A percentile compares a stretch with the other conserved stretches of the same genome.
Evolutionary conservation across 2,113 vertebrate genomes (phyloP).

Genomic region (Nipponia nippon): DNA sequence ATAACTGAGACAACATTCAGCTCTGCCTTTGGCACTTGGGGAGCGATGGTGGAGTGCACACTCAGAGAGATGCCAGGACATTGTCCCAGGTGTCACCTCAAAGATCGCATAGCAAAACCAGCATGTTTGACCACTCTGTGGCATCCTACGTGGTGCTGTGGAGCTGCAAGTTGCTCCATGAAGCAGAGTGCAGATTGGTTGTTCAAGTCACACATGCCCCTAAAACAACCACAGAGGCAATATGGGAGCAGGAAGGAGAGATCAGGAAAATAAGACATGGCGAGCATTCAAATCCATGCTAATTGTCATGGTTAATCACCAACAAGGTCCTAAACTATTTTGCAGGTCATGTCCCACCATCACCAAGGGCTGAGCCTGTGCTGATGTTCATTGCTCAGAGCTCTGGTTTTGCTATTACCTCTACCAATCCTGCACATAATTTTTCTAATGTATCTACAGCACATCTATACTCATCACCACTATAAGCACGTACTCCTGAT

Average conservation of each 20-base stretch:
- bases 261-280: background rate
- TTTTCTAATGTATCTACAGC: background rate
- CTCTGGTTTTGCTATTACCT: background rate
- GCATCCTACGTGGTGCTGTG: rapidly evolving
- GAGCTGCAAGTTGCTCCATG: background rate
- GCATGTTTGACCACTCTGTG: background rate
- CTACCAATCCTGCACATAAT: background rate
- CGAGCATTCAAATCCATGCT: background rate
- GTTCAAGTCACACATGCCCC: background rate
- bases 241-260: background rate
- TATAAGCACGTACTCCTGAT: background rate
- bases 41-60: background rate
- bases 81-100: background rate
- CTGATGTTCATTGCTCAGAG: background rate
- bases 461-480: background rate
- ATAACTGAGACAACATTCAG: background rate
- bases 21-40: background rate
- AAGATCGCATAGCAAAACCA: background rate
- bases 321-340: background rate
- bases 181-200: background rate
- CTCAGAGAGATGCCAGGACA: background rate
- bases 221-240: background rate
- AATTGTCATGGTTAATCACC: background rate
- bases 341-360: rapidly evolving
- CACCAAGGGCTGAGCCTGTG: background rate